Evolutionary conservation across 2,113 vertebrate genomes (phyloP), one percentile per base, ranked within the genome.

Genomic region (Pseudolaguvia tuberculata): DNA sequence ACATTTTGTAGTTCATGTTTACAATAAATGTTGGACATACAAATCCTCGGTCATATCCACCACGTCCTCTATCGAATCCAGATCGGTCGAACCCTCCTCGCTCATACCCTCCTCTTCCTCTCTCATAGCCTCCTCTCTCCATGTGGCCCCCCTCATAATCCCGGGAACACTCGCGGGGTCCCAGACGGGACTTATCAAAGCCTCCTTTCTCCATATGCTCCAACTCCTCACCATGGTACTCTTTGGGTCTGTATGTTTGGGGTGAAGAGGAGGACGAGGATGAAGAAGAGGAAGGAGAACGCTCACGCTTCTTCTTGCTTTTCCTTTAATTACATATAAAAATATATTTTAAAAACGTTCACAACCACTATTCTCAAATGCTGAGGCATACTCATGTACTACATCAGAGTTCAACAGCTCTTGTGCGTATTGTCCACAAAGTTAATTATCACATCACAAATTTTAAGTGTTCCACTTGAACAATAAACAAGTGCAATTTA

Each of bases 261-360:
- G 87, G 88, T 2, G 89, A 88, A 9, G 86, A 87, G 11, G 89
- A 88, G 1, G 96, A 97, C 27, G 93, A 96, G 0, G 97, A 97
- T 0, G 95, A 94, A 0, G 96, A 98, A 0, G 94, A 96, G 12
- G 96, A 98, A 0, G 95, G 92, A 75, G 97, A 98, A 27, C 96
- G 90, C 70, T 98, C 96, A 4, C 96, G 92, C 20, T 94, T 92
- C 89, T 95, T 92, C 76, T 96, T 94, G 75, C 93, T 93, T 81
- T 99, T 99, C 90, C 97, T 99, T 52, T 23, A 17, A 65, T 39
- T 13, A 29, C 2, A 17, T 4, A 48, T 23, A 65, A 65, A 47
- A 1, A 75, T 23, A 39, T 42, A 5, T 10, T n/a, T n/a, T n/a
- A n/a, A n/a, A n/a, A n/a, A n/a, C n/a, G n/a, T n/a, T n/a, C n/a